phyloP scores from a whole-genome alignment of 2,113 vertebrate genomes.

The Pitta sordida region DNA sequence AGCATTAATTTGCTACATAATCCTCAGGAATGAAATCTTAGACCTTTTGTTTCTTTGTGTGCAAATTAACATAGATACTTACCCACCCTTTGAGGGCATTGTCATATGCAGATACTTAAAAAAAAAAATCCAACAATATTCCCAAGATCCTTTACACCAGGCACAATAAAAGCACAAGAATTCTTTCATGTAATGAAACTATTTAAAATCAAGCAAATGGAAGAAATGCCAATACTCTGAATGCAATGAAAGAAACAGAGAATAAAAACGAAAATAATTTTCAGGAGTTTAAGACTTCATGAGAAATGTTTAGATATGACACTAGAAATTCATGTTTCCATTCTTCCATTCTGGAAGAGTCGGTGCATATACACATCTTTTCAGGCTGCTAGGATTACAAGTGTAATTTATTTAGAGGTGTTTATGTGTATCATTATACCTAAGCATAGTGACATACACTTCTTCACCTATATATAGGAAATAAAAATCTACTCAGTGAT shows the following conservation, averaged over 20 bases:
- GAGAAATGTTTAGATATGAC: not conserved
- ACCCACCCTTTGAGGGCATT: not conserved
- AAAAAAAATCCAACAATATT: not conserved
- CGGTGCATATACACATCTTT: not conserved
- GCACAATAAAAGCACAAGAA: not conserved
- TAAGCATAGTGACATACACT: not conserved
- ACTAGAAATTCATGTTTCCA: not conserved
- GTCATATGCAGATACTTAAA: not conserved
- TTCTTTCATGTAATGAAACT: not conserved
- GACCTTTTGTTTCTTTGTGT: not conserved
- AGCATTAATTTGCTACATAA: not conserved
- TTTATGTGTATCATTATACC: not conserved
- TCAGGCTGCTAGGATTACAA: not conserved
- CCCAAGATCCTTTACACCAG: not conserved
- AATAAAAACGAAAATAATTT: not conserved
- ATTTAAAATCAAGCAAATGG: not conserved
- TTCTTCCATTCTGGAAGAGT: not conserved
- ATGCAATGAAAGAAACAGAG: not conserved
- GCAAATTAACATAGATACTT: not conserved
- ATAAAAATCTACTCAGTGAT: not conserved
- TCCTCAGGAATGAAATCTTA: not conserved
- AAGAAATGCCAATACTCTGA: not conserved
- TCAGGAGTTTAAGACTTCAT: not conserved
- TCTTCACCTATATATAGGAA: not conserved
- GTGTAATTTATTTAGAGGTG: not conserved